These are phyloP conservation scores for Nesoenas mayeri DNA, from an alignment of 2,113 vertebrate species.

Conservation along the genomic window DNA sequence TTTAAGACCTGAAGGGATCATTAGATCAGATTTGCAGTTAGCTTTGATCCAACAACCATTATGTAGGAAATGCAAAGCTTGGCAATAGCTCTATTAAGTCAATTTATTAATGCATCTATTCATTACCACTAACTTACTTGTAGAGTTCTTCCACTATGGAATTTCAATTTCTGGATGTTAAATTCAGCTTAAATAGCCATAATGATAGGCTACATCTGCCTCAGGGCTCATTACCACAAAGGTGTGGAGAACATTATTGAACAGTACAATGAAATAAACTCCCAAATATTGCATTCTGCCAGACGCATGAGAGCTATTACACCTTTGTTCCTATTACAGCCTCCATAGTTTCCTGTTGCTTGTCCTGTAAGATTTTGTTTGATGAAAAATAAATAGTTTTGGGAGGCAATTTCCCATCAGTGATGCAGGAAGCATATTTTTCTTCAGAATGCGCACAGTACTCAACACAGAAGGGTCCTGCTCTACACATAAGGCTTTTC, in stretches of 20 bases:
- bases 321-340: background rate
- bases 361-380: background rate
- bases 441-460: background rate
- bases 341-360: background rate
- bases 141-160: background rate
- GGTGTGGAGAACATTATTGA: background rate
- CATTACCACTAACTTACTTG: background rate
- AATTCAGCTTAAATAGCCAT: background rate
- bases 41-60: background rate
- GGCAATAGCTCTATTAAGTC: background rate
- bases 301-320: background rate
- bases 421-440: background rate
- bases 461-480: background rate
- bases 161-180: background rate
- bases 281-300: background rate
- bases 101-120: slow-evolving; percentile 2
- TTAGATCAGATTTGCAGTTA: background rate
- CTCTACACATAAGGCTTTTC: slow-evolving; percentile 2
- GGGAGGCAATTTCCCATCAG: background rate
- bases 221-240: background rate
- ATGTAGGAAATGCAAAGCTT: background rate
- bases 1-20: background rate
- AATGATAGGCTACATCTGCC: background rate
- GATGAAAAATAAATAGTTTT: slow-evolving; percentile 6
- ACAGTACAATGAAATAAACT: background rate